These are phyloP conservation scores for Yoshiicerus persimilis DNA, from an alignment of 1,140 invertebrate species.

Conservation along the genomic window DNA sequence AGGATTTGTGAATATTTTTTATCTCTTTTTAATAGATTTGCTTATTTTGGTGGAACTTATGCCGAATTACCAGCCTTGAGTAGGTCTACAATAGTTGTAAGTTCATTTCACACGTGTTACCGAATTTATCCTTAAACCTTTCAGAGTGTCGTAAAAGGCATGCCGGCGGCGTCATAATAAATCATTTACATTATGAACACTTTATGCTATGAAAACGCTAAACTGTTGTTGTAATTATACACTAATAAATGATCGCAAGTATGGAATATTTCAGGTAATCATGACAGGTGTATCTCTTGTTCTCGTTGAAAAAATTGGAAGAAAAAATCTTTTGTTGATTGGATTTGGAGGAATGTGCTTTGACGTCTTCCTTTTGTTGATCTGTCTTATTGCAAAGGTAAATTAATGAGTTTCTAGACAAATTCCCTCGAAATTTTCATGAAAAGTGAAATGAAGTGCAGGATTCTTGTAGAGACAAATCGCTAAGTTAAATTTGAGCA, in stretches of 20 bases:
- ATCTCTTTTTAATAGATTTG: conserved; percentile 54
- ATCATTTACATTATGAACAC: too few species aligned
- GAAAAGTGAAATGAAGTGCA: background rate
- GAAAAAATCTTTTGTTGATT: conserved; percentile 74
- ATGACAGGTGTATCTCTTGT: conserved; percentile 83
- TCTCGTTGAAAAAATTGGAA: conserved; percentile 79
- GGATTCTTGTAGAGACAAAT: background rate
- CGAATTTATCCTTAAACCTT: too few species aligned
- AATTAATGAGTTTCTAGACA: conserved; percentile 54
- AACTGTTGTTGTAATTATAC: background rate
- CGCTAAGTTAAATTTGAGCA: background rate
- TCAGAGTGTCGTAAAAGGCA: too few species aligned
- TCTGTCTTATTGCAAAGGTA: conserved; percentile 67
- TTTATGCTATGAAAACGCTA: too few species aligned
- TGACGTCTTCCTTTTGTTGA: conserved; percentile 67
- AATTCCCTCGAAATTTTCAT: background rate
- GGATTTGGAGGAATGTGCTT: conserved; percentile 75
- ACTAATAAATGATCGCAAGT: background rate
- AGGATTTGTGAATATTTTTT: too few species aligned
- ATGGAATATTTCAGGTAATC: conserved; percentile 52
- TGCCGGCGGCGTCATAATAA: too few species aligned
- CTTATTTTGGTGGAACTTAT: conserved; percentile 61
- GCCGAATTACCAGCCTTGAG: conserved; percentile 80
- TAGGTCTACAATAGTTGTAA: conserved; percentile 82
- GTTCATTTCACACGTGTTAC: background rate